These are phyloP conservation scores for Hylaea fasciaria DNA, from an alignment of 2,888 invertebrate genomes.

Conservation along the genomic window DNA sequence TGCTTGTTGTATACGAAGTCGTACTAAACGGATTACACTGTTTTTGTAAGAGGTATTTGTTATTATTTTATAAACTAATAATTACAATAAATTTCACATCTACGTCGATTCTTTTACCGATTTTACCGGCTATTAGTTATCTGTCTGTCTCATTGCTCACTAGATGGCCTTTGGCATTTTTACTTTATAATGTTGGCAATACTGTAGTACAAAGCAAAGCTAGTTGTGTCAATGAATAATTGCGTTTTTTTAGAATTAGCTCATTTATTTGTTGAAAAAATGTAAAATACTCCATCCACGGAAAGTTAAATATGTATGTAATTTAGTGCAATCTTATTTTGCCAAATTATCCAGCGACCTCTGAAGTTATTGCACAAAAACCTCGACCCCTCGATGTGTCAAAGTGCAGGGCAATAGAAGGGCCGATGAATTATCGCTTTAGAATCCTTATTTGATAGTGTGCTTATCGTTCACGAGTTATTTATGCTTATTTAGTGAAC, in stretches of 20 bases:
- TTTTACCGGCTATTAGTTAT: background rate
- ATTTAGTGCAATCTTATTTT: slow-evolving; percentile 26
- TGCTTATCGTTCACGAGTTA: slow-evolving; percentile 41
- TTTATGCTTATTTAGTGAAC: slow-evolving; percentile 12
- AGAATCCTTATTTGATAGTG: slow-evolving; percentile 54
- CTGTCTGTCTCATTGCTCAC: background rate
- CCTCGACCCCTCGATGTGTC: slow-evolving; percentile 71
- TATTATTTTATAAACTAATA: too few species aligned
- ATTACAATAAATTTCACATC: too few species aligned
- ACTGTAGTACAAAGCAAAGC: slow-evolving; percentile 70
- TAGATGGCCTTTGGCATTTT: background rate
- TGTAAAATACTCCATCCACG: slow-evolving; percentile 57
- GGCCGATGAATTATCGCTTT: slow-evolving; percentile 68
- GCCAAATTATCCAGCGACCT: slow-evolving; percentile 22
- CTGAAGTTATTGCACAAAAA: slow-evolving; percentile 50
- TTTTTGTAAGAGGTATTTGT: too few species aligned
- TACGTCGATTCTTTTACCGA: background rate
- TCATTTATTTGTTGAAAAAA: slow-evolving; percentile 49
- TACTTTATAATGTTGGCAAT: background rate
- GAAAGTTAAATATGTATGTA: slow-evolving; percentile 51
- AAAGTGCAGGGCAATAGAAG: slow-evolving; percentile 69
- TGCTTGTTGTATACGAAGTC: too few species aligned
- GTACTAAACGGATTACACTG: too few species aligned
- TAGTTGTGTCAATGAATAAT: slow-evolving; percentile 76
- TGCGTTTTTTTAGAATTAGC: slow-evolving; percentile 66